A percentile compares a stretch with the other conserved stretches of the same genome.
Evolutionary conservation across 1,140 invertebrate genomes (phyloP).

Genomic region (Magallana ariakensis): DNA sequence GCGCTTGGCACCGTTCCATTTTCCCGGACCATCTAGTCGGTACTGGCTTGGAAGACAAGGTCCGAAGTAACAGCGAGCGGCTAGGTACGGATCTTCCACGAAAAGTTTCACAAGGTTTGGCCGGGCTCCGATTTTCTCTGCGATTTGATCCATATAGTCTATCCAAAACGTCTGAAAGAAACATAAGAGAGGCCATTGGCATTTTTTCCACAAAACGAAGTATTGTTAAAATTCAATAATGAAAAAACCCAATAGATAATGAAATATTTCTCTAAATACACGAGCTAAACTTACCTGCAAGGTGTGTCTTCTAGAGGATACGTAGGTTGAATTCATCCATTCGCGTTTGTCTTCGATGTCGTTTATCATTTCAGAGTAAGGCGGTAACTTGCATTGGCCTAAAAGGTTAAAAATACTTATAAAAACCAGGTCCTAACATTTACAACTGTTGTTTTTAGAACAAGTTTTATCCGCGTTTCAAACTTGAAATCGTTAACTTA

Average conservation of each 20-base stretch:
- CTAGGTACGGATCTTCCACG: conserved; percentile 77
- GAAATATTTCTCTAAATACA: neutral
- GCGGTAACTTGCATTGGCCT: conserved; percentile 69
- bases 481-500: conserved; percentile 40
- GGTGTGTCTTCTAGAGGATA: conserved; percentile 77
- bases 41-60: conserved; percentile 82
- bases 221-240: too few species aligned
- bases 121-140: conserved; percentile 68
- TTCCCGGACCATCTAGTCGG: conserved; percentile 76
- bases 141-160: conserved; percentile 76
- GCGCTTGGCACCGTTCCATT: conserved; percentile 79
- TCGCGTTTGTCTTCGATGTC: conserved; percentile 77
- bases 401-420: neutral
- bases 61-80: conserved; percentile 77
- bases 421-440: too few species aligned
- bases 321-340: conserved; percentile 72
- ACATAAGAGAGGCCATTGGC: neutral
- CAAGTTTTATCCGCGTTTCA: too few species aligned
- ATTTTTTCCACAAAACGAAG: too few species aligned
- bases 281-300: conserved; percentile 75
- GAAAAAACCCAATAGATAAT: too few species aligned
- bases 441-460: too few species aligned
- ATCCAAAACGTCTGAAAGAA: conserved; percentile 75
- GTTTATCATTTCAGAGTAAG: conserved; percentile 69
- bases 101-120: conserved; percentile 72